Evolutionary conservation across 2,888 invertebrate species (phyloP).

Genomic region (Agrochola circellaris): DNA sequence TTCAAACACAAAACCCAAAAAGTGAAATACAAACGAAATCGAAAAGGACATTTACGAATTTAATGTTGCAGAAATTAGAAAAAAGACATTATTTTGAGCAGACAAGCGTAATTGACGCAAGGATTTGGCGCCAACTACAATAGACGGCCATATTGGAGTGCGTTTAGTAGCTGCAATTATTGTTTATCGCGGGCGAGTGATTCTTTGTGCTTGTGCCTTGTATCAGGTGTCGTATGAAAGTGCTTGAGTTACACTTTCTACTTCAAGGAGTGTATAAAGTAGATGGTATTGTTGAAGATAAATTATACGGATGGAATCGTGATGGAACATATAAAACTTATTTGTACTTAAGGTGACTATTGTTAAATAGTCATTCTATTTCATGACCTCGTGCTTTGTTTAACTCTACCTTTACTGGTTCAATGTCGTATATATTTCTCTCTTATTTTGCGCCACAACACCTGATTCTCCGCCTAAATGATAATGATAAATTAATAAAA

Average conservation of each 20-base stretch:
- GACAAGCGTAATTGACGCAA: constrained; percentile 64
- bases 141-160: constrained; percentile 53
- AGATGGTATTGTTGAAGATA: constrained; percentile 27
- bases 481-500: too few species aligned
- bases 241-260: constrained; percentile 63
- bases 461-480: too few species aligned
- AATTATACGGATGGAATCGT: constrained; percentile 26
- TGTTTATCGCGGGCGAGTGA: constrained; percentile 49
- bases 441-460: background rate
- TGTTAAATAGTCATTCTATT: background rate
- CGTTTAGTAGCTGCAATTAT: constrained; percentile 63
- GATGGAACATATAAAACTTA: background rate
- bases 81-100: constrained; percentile 50
- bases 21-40: constrained; percentile 61
- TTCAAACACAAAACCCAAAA: constrained; percentile 45
- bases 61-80: constrained; percentile 64
- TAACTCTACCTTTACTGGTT: background rate
- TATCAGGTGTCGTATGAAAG: constrained; percentile 55
- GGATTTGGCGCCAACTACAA: constrained; percentile 68
- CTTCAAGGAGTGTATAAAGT: constrained; percentile 17
- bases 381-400: background rate
- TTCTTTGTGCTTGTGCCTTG: constrained; percentile 45
- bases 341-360: background rate
- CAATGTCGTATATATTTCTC: background rate
- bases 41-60: constrained; percentile 54